Conservation (phyloP, 2,113 vertebrate genomes). For the Centrocercus urophasianus region DNA sequence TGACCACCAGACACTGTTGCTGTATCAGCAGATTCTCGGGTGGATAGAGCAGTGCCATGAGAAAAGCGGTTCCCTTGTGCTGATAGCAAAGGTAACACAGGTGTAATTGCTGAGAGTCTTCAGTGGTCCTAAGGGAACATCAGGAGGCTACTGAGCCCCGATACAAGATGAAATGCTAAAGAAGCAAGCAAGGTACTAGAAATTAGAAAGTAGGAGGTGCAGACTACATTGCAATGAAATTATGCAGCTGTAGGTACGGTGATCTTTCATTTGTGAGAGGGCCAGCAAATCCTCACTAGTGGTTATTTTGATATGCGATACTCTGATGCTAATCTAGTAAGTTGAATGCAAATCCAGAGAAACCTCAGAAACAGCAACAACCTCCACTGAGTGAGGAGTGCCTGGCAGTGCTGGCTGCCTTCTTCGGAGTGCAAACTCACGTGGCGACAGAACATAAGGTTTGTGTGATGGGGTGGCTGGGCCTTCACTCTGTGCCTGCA, state of each 20-base stretch:
- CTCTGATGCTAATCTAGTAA: conserved; percentile 43
- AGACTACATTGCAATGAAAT: neutral
- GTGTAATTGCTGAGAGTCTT: neutral
- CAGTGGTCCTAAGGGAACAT: neutral
- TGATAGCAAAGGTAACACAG: neutral
- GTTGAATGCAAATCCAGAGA: conserved; percentile 11
- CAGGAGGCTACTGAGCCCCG: neutral
- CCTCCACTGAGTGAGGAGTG: neutral
- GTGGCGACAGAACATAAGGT: neutral
- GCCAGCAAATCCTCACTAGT: conserved; percentile 24
- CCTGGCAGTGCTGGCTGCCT: neutral
- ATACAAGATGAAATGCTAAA: neutral
- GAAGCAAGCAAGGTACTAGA: neutral
- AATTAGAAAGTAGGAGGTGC: neutral
- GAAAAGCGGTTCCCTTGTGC: neutral
- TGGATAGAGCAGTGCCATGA: neutral
- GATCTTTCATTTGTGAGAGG: conserved; percentile 30
- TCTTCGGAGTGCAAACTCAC: neutral
- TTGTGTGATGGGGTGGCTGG: rapidly evolving
- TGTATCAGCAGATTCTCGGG: neutral
- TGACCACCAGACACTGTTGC: neutral
- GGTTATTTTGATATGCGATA: conserved; percentile 66
- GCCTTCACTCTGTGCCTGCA: rapidly evolving
- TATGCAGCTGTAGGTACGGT: neutral
- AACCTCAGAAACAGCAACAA: conserved; percentile 5